A percentile compares a stretch with the other conserved stretches of the same genome.
Evolutionary conservation across 1,140 invertebrate species (phyloP).

Genomic region (Macrobrachium rosenbergii): DNA sequence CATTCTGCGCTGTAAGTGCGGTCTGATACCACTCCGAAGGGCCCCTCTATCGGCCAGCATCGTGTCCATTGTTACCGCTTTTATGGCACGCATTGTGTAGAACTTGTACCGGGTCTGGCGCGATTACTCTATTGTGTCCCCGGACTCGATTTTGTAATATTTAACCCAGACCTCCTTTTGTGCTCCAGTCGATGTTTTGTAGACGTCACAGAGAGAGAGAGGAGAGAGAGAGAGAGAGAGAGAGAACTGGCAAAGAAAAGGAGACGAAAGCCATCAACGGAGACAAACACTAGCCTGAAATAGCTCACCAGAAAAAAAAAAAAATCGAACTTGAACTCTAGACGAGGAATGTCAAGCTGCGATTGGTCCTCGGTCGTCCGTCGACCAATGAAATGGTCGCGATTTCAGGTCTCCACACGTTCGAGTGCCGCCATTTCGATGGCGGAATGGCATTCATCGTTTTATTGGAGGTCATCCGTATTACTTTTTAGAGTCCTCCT

Average conservation of each 20-base stretch:
- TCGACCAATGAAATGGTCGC: too few species aligned
- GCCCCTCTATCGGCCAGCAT: conserved; percentile 35
- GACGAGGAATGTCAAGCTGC: too few species aligned
- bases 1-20: conserved; percentile 57
- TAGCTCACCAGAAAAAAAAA: not conserved
- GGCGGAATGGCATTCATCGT: too few species aligned
- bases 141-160: conserved; percentile 58
- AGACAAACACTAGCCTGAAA: not conserved
- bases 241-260: not conserved
- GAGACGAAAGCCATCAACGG: not conserved
- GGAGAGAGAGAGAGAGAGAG: not conserved
- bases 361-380: too few species aligned
- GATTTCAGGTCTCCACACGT: too few species aligned
- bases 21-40: conserved; percentile 47
- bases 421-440: too few species aligned
- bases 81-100: conserved; percentile 61
- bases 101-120: conserved; percentile 50
- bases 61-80: conserved; percentile 55
- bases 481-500: too few species aligned
- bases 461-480: too few species aligned
- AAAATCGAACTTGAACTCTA: not conserved
- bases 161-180: conserved; percentile 43
- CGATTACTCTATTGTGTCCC: conserved; percentile 56
- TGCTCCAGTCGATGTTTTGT: conserved; percentile 9
- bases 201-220: conserved; percentile 4